Evolutionary conservation across 2,888 invertebrate species (phyloP).

Genomic region (Drosophila helvetica): DNA sequence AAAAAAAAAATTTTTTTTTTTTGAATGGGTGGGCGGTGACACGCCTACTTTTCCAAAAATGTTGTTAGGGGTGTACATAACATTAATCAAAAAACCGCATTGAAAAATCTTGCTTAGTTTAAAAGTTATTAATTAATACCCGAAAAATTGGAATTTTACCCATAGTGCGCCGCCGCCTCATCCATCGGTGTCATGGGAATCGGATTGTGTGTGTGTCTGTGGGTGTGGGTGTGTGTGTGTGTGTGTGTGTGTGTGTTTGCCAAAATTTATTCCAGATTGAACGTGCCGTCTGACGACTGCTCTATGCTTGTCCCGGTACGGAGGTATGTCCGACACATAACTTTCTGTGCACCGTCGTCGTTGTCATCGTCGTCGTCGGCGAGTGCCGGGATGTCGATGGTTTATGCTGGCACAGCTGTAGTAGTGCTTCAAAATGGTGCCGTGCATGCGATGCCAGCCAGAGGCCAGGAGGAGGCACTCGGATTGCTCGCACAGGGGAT

Average conservation of each 20-base stretch:
- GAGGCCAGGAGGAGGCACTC: no score
- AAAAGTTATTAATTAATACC: no score
- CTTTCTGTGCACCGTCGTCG: neutral
- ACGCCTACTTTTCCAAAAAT: no score
- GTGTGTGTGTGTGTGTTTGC: slow-evolving; percentile 10
- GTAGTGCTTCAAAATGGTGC: no score
- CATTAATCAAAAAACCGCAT: no score
- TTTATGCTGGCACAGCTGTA: neutral
- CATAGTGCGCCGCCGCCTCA: neutral
- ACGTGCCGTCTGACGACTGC: slow-evolving; percentile 21
- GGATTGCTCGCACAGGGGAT: neutral
- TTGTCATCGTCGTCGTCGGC: neutral
- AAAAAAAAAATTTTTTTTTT: no score
- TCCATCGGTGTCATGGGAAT: neutral
- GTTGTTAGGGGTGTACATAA: no score
- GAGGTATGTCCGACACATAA: neutral
- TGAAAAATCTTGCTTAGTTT: no score
- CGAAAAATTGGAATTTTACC: no score
- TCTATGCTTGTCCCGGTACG: neutral
- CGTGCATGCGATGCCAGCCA: no score
- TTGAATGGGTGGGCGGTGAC: no score
- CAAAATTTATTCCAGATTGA: slow-evolving; percentile 23
- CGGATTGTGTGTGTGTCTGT: neutral
- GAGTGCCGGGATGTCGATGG: neutral
- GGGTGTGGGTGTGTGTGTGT: neutral